phyloP scores from a whole-genome alignment of 2,888 invertebrate genomes.

The Scaptomyza flava region DNA sequence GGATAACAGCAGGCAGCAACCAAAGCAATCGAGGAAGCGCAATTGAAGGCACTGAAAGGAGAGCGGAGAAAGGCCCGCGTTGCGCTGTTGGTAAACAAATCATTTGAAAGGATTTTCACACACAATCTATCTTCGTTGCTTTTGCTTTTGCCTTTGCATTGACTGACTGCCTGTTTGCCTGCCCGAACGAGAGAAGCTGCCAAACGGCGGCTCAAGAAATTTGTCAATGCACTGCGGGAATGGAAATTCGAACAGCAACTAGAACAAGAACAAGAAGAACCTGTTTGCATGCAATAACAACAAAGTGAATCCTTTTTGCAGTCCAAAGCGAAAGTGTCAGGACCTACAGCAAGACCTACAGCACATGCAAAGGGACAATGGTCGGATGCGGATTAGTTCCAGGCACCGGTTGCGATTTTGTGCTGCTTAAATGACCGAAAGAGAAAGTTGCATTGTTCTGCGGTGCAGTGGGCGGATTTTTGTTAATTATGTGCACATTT shows the following conservation, averaged over 20 bases:
- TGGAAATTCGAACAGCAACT: slow-evolving; percentile 8
- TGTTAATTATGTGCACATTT: slow-evolving; percentile 53
- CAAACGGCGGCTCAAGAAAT: slow-evolving; percentile 55
- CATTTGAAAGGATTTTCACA: slow-evolving; percentile 80
- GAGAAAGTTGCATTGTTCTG: slow-evolving; percentile 69
- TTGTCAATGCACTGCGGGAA: slow-evolving; percentile 57
- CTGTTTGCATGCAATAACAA: slow-evolving; percentile 46
- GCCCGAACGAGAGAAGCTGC: slow-evolving; percentile 23
- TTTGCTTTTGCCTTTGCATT: slow-evolving; percentile 26
- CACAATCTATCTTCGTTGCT: slow-evolving; percentile 77
- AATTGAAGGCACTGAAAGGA: slow-evolving; percentile 23
- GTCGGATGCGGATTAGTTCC: slow-evolving; percentile 44
- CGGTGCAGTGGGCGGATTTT: slow-evolving; percentile 34
- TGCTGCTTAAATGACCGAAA: slow-evolving; percentile 40
- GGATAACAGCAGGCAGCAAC: slow-evolving; percentile 66
- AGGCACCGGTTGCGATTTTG: slow-evolving; percentile 43
- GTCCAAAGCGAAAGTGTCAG: slow-evolving; percentile 60
- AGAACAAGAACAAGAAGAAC: slow-evolving; percentile 23
- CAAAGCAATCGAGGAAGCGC: slow-evolving; percentile 9
- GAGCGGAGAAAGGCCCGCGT: slow-evolving; percentile 47
- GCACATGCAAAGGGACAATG: slow-evolving; percentile 39
- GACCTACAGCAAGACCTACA: slow-evolving; percentile 25
- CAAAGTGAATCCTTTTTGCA: slow-evolving; percentile 55
- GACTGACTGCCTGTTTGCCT: slow-evolving; percentile 41
- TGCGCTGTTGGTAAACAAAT: slow-evolving; percentile 76